Conservation (phyloP, 1,140 invertebrate genomes). For the Drosophila kanapiae region DNA sequence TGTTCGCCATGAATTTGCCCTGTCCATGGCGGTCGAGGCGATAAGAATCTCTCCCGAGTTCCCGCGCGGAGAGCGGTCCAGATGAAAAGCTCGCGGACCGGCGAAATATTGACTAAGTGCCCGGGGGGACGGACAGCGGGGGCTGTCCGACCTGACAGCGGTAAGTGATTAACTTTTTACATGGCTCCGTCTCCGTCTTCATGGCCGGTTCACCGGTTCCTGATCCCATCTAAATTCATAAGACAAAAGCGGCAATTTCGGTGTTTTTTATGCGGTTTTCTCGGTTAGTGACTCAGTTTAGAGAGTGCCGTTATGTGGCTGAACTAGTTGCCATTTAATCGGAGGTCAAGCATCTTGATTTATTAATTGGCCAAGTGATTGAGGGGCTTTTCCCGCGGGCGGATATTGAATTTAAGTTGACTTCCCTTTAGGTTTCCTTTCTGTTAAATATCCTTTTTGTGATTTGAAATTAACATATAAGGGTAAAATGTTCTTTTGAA, state of each 20-base stretch:
- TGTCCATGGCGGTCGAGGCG: constrained; percentile 49
- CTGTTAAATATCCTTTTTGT: neutral
- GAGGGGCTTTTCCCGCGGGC: neutral
- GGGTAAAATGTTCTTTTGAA: too few relatives aligned
- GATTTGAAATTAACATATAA: neutral
- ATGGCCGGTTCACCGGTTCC: constrained; percentile 20
- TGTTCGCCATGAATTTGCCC: constrained; percentile 51
- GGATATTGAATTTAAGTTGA: neutral
- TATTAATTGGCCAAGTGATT: constrained; percentile 34
- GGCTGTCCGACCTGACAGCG: constrained; percentile 37
- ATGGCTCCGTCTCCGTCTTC: constrained; percentile 24
- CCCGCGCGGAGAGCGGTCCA: constrained; percentile 33
- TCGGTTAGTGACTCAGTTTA: constrained; percentile 38
- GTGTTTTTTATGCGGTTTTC: constrained; percentile 12
- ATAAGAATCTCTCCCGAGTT: constrained; percentile 41
- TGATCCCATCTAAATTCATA: constrained; percentile 48
- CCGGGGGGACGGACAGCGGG: neutral
- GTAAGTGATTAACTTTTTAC: constrained; percentile 56
- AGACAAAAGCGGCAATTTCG: constrained; percentile 47
- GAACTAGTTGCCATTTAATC: constrained; percentile 52
- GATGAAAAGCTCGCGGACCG: constrained; percentile 37
- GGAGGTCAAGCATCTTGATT: constrained; percentile 37
- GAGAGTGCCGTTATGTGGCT: constrained; percentile 46
- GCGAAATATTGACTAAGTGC: constrained; percentile 46
- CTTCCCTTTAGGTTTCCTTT: neutral